These are phyloP conservation scores for Elaphurus davidianus DNA, from an alignment of 2,113 vertebrate species.

Conservation along the genomic window DNA sequence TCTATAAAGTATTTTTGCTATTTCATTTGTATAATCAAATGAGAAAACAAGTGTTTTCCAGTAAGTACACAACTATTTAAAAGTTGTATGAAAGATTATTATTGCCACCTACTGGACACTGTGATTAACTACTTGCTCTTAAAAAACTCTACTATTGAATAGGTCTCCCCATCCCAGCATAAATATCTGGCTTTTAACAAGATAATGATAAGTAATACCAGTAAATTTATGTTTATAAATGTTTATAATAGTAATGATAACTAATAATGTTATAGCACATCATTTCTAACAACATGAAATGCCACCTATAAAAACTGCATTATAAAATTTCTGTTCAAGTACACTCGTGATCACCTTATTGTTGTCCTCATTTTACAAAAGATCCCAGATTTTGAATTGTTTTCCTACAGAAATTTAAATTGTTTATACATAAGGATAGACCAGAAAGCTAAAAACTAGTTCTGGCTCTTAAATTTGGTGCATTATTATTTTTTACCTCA, in stretches of 20 bases:
- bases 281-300: neutral
- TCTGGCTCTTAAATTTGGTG: neutral
- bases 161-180: neutral
- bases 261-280: neutral
- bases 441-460: neutral
- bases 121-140: neutral
- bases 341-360: neutral
- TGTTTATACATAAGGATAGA: neutral
- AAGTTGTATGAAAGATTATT: slow-evolving; percentile 35
- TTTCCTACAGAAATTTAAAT: neutral
- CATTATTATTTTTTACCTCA: neutral
- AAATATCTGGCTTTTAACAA: neutral
- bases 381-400: neutral
- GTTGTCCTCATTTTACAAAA: neutral
- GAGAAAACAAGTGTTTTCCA: slow-evolving; percentile 4
- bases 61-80: neutral
- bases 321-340: neutral
- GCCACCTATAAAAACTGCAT: neutral
- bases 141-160: neutral
- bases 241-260: neutral
- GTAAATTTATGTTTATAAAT: neutral
- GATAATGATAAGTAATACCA: neutral
- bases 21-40: neutral
- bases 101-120: slow-evolving; percentile 68
- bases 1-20: neutral